phyloP scores from a whole-genome alignment of 1,140 invertebrate genomes.

The Eupristina koningsbergeri region DNA sequence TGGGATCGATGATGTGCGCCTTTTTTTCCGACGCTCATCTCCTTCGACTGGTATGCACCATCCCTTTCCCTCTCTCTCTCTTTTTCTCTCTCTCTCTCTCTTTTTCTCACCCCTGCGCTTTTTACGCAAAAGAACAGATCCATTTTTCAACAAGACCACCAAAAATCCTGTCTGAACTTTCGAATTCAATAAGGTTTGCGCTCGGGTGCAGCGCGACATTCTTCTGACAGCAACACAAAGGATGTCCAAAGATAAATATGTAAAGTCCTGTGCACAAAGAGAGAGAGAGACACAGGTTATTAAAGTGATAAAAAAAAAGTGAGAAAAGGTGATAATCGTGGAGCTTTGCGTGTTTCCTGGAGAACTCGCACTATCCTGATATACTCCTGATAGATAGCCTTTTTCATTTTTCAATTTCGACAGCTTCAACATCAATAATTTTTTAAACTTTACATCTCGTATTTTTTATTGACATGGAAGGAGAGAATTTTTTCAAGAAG shows the following conservation, averaged over 20 bases:
- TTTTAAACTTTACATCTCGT: constrained; percentile 7
- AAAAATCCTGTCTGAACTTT: constrained; percentile 44
- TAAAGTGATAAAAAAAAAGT: background rate
- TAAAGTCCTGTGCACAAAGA: constrained; percentile 55
- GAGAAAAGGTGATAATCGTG: background rate
- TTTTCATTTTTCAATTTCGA: constrained; percentile 22
- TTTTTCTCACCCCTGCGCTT: background rate
- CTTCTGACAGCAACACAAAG: constrained; percentile 59
- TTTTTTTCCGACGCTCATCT: constrained; percentile 47
- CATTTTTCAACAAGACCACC: constrained; percentile 54
- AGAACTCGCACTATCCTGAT: background rate
- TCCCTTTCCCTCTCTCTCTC: background rate
- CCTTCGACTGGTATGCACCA: background rate
- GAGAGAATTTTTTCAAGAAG: constrained; percentile 11
- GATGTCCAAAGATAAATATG: constrained; percentile 60
- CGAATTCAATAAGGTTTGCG: constrained; percentile 30
- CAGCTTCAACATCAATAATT: constrained; percentile 1
- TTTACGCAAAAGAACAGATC: constrained; percentile 38
- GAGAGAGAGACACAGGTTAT: background rate
- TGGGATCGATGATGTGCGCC: constrained; percentile 56
- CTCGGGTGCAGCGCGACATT: background rate
- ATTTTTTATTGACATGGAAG: background rate
- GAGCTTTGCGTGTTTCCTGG: constrained; percentile 19
- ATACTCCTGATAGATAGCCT: background rate
- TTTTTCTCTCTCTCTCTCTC: background rate